Conservation (phyloP, 2,888 invertebrate genomes). For the Diarsia mendica region DNA sequence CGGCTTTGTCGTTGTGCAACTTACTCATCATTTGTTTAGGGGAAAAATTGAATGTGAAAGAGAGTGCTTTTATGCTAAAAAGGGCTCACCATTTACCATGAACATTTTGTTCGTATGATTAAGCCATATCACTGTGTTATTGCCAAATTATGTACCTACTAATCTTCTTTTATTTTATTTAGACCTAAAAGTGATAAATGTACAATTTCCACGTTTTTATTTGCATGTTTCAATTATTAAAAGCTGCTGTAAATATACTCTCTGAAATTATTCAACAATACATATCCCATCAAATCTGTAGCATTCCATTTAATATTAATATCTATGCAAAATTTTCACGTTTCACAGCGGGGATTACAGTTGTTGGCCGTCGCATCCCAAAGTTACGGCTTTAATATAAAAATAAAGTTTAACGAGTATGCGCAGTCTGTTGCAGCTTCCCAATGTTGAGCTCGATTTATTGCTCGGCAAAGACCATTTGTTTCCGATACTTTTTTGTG, state of each 20-base stretch:
- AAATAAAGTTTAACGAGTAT: conserved; percentile 88
- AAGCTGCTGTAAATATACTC: neutral
- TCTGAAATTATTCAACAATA: conserved; percentile 25
- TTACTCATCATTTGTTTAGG: conserved; percentile 60
- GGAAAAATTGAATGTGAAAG: neutral
- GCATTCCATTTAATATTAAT: conserved; percentile 68
- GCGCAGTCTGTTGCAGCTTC: conserved; percentile 84
- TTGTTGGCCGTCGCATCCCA: conserved; percentile 78
- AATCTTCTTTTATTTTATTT: neutral
- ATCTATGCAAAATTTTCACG: conserved; percentile 76
- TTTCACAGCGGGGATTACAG: conserved; percentile 83
- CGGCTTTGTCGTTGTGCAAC: conserved; percentile 70
- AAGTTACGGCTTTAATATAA: conserved; percentile 89
- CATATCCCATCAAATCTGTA: conserved; percentile 34
- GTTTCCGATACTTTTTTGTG: conserved; percentile 82
- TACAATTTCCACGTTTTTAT: neutral
- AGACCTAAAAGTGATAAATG: neutral
- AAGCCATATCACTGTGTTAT: neutral
- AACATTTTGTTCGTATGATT: neutral
- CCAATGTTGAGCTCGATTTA: conserved; percentile 87
- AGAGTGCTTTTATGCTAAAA: conserved; percentile 1
- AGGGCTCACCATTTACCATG: neutral
- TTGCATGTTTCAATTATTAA: neutral
- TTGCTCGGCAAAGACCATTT: conserved; percentile 81
- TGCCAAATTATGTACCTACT: neutral